phyloP scores from a whole-genome alignment of 2,113 vertebrate species.

The Enhydra lutris region DNA sequence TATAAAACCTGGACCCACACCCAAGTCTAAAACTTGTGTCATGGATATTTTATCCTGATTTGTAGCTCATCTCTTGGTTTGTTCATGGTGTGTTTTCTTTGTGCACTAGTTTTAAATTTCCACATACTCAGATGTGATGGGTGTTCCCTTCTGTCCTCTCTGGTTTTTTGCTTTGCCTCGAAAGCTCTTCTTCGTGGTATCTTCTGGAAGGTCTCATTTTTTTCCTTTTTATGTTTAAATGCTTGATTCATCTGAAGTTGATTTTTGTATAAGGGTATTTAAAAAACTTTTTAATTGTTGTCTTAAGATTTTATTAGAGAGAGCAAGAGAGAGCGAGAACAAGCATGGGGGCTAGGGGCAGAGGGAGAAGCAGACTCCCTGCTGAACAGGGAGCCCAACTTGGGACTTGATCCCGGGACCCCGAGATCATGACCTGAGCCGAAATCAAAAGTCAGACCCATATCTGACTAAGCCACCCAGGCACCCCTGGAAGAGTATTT shows the following conservation, averaged over 20 bases:
- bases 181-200: background rate
- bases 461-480: background rate
- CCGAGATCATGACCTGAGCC: background rate
- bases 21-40: background rate
- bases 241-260: background rate
- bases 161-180: background rate
- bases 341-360: background rate
- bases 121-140: accelerated
- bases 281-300: background rate
- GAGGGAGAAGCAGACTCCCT: background rate
- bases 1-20: background rate
- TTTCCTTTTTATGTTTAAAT: background rate
- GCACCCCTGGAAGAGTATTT: background rate
- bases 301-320: background rate
- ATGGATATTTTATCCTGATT: background rate
- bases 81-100: background rate
- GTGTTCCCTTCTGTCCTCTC: background rate
- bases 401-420: background rate
- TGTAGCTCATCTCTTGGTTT: background rate
- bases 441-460: background rate
- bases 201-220: background rate
- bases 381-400: too few species aligned
- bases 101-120: background rate
- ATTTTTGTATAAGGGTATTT: background rate
- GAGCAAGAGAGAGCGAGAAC: background rate